Evolutionary conservation across 35 echinoderm and acorn worm genomes (phyloP).

Genomic region (Ophiothrix spiculata): DNA sequence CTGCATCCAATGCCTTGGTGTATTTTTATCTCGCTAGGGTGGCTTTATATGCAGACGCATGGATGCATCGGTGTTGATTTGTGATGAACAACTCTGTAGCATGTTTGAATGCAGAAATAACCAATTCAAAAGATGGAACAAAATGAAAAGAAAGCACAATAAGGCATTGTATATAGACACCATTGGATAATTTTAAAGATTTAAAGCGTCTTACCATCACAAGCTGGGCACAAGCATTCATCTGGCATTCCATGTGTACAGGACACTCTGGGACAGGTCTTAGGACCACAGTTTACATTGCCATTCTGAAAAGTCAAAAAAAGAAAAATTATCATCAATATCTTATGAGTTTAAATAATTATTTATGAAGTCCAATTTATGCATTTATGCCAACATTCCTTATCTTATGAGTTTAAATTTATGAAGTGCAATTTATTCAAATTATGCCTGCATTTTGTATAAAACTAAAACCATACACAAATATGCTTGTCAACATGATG

Average conservation of each 20-base stretch:
- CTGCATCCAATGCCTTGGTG: no score
- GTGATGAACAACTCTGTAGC: no score
- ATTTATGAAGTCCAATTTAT: neutral
- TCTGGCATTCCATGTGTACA: conserved; percentile 84
- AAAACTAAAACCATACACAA: neutral
- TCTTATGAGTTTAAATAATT: neutral
- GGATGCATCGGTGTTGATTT: no score
- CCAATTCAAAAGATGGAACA: no score
- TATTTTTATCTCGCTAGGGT: no score
- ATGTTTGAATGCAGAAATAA: no score
- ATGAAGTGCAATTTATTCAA: neutral
- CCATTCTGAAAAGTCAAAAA: conserved; percentile 58
- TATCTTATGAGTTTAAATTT: neutral
- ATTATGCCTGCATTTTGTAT: neutral
- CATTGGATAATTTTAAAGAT: no score
- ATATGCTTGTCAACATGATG: neutral
- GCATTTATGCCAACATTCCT: neutral
- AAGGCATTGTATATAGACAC: no score
- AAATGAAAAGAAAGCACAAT: no score
- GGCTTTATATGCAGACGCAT: no score
- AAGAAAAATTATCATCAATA: neutral
- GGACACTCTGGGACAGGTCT: conserved; percentile 46
- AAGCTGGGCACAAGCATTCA: conserved; percentile 68
- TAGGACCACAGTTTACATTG: conserved; percentile 82
- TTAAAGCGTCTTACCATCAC: conserved; percentile 82